phyloP scores from a whole-genome alignment of 2,888 invertebrate genomes.

The Rhagonycha fulva region DNA sequence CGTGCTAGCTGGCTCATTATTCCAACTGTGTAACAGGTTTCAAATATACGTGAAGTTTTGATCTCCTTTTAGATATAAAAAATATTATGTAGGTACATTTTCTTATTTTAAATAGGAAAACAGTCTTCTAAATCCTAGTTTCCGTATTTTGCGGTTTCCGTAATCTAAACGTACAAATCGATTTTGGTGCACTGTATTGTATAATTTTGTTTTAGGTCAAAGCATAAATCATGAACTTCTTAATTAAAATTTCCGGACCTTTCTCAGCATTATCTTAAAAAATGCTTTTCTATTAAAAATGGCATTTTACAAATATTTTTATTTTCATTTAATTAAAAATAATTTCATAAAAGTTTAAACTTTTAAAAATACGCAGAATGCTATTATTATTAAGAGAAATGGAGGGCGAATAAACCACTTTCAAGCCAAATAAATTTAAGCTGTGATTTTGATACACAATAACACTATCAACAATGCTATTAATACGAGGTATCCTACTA shows the following conservation, averaged over 20 bases:
- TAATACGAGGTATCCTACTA: background rate
- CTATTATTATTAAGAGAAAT: no score
- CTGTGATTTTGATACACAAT: background rate
- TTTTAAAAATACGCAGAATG: background rate
- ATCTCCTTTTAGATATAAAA: background rate
- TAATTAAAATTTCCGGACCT: background rate
- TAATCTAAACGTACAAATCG: background rate
- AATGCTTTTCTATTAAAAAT: background rate
- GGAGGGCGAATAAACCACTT: background rate
- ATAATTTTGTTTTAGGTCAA: background rate
- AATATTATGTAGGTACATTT: background rate
- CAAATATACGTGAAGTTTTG: background rate
- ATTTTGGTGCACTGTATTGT: background rate
- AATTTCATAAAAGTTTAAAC: background rate
- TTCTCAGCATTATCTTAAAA: background rate
- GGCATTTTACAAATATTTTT: background rate
- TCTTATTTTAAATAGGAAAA: background rate
- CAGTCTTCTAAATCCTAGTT: background rate
- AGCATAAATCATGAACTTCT: background rate
- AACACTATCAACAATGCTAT: background rate
- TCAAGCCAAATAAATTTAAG: background rate
- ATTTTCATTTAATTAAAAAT: background rate
- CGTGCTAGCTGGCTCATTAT: background rate
- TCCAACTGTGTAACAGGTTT: background rate
- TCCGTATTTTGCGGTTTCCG: background rate